Evolutionary conservation across 2,888 invertebrate genomes (phyloP).

Genomic region (Lamproptera curius): DNA sequence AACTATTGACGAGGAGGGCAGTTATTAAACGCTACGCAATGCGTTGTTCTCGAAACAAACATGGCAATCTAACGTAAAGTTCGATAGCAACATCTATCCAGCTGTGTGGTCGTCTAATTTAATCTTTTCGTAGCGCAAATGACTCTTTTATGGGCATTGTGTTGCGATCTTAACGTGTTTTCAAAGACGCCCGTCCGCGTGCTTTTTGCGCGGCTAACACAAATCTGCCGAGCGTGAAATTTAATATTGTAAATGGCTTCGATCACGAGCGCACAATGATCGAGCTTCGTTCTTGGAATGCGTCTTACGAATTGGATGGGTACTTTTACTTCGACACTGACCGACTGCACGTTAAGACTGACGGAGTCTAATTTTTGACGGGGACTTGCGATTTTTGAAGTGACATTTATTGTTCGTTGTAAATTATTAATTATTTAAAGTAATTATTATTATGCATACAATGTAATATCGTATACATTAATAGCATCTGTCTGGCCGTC

Average conservation of each 20-base stretch:
- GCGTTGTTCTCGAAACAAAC: not conserved
- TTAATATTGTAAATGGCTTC: constrained; percentile 56
- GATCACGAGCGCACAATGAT: constrained; percentile 45
- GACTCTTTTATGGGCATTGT: constrained; percentile 15
- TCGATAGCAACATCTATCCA: not conserved
- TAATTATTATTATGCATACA: too few species aligned
- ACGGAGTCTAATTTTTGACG: not conserved
- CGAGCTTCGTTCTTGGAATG: constrained; percentile 21
- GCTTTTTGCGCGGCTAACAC: constrained; percentile 47
- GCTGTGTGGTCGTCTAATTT: not conserved
- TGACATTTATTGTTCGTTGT: too few species aligned
- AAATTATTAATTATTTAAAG: too few species aligned
- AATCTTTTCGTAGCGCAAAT: not conserved
- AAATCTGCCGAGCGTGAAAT: constrained; percentile 60
- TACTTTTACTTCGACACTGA: constrained; percentile 22
- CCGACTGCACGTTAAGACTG: not conserved
- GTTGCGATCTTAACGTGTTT: constrained; percentile 19
- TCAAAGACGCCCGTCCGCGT: constrained; percentile 27
- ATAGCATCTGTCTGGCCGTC: too few species aligned
- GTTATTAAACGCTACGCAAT: not conserved
- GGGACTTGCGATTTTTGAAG: too few species aligned
- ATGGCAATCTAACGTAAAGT: not conserved
- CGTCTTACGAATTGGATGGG: constrained; percentile 23
- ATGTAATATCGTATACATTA: too few species aligned
- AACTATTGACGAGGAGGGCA: not conserved